Evolutionary conservation across 1,140 invertebrate species (phyloP).

Genomic region (Pantala flavescens): DNA sequence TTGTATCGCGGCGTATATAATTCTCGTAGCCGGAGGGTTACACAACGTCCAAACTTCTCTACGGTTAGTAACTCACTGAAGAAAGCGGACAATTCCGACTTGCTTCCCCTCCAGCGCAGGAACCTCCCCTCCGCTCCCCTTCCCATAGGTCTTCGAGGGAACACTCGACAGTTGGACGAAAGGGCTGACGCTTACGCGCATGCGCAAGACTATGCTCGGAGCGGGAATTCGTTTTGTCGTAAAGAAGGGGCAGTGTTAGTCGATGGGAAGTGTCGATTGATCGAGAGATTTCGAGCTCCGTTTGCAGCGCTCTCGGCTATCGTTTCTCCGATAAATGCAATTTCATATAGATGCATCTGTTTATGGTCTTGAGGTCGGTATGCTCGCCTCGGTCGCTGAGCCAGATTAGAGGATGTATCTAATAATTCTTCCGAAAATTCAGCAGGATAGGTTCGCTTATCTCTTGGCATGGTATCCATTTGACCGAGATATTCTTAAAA

Average conservation of each 20-base stretch:
- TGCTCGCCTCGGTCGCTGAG: too few species aligned
- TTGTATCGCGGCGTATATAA: neutral
- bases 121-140: neutral
- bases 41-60: neutral
- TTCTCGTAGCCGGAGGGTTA: neutral
- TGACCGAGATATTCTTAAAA: too few species aligned
- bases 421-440: too few species aligned
- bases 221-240: constrained; percentile 3
- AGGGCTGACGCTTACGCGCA: neutral
- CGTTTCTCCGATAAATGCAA: too few species aligned
- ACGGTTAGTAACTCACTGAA: constrained; percentile 5
- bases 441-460: too few species aligned
- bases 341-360: too few species aligned
- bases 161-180: neutral
- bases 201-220: neutral
- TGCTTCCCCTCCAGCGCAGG: neutral
- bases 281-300: too few species aligned
- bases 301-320: too few species aligned
- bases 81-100: neutral
- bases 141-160: neutral
- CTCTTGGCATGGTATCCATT: too few species aligned
- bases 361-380: too few species aligned
- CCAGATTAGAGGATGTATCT: too few species aligned
- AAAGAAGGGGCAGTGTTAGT: neutral
- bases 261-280: too few species aligned